Evolutionary conservation across 2,888 invertebrate genomes (phyloP).

Genomic region (Chrysolina haemoptera): DNA sequence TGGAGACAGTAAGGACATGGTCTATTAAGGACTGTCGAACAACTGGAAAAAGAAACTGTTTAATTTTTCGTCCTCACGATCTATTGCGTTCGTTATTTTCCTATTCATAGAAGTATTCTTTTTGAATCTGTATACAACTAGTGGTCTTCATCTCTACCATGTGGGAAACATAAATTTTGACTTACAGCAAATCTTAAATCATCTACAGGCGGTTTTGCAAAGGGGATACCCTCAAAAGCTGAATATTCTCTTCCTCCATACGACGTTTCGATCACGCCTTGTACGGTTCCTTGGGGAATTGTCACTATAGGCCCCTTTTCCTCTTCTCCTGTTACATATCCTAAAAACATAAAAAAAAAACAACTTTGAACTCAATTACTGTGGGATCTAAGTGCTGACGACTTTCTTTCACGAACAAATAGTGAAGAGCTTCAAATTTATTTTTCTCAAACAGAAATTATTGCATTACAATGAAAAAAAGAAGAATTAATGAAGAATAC

Average conservation of each 20-base stretch:
- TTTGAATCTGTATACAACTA: neutral
- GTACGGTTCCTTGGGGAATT: constrained; percentile 52
- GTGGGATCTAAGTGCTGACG: neutral
- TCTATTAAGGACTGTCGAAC: too few relatives aligned
- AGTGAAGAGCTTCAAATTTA: too few relatives aligned
- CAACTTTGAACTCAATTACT: neutral
- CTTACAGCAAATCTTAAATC: constrained; percentile 57
- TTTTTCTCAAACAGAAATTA: too few relatives aligned
- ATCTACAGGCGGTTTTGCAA: constrained; percentile 57
- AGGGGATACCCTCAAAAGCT: constrained; percentile 60
- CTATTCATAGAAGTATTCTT: too few relatives aligned
- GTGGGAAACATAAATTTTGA: neutral
- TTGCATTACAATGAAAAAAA: too few relatives aligned
- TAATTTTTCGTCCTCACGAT: too few relatives aligned
- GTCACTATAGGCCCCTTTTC: constrained; percentile 36
- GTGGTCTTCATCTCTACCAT: neutral
- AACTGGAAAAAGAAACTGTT: too few relatives aligned
- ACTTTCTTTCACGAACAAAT: neutral
- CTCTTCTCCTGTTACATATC: constrained; percentile 8
- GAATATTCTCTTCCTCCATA: constrained; percentile 53
- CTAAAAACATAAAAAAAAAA: neutral
- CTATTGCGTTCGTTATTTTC: too few relatives aligned
- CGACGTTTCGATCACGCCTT: constrained; percentile 52
- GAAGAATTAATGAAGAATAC: too few relatives aligned
- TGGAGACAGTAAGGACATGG: too few relatives aligned